These are phyloP conservation scores for Sarcophaga variegata DNA, from an alignment of 2,888 invertebrate species.

Conservation along the genomic window DNA sequence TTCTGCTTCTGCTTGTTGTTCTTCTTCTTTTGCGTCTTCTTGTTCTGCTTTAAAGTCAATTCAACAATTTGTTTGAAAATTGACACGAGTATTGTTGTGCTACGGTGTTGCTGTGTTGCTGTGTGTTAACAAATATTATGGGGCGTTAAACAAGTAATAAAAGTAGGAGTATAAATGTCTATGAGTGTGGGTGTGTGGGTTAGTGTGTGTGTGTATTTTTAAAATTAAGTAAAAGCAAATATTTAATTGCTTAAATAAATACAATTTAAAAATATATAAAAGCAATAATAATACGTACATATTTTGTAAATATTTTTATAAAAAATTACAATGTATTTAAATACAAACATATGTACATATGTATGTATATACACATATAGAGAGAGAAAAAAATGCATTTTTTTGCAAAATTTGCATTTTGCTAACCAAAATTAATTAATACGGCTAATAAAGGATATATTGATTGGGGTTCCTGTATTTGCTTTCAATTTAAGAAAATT, in stretches of 20 bases:
- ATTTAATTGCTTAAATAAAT: constrained; percentile 48
- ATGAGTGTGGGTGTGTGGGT: background rate
- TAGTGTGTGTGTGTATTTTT: background rate
- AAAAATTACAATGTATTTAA: background rate
- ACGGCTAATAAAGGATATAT: too few species aligned
- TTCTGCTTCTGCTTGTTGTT: background rate
- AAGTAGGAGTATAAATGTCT: background rate
- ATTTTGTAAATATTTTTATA: background rate
- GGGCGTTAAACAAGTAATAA: too few species aligned
- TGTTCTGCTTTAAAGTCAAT: background rate
- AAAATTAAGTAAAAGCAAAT: constrained; percentile 10
- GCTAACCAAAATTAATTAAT: too few species aligned
- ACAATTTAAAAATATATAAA: constrained; percentile 6
- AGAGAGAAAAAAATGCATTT: too few species aligned
- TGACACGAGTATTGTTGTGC: too few species aligned
- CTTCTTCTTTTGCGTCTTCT: background rate
- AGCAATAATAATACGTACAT: background rate
- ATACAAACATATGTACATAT: too few species aligned
- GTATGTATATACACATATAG: too few species aligned
- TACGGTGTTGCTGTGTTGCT: too few species aligned
- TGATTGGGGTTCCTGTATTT: too few species aligned
- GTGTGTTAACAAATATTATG: too few species aligned
- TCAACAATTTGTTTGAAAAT: background rate
- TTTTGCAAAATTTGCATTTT: too few species aligned
- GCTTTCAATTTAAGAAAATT: too few species aligned